Evolutionary conservation across 2,888 invertebrate genomes (phyloP).

Genomic region (Alloscopus bannaensis): DNA sequence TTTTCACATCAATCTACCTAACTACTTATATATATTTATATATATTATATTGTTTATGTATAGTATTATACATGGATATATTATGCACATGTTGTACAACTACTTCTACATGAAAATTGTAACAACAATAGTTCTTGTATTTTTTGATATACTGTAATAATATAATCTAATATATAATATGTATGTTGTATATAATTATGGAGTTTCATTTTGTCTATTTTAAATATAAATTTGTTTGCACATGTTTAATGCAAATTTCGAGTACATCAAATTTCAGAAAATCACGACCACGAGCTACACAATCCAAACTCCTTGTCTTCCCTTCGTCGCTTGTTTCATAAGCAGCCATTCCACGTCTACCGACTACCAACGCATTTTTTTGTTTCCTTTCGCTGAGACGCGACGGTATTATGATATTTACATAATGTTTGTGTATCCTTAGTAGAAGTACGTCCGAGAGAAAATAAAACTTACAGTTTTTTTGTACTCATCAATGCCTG

Average conservation of each 20-base stretch:
- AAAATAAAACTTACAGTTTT: constrained; percentile 58
- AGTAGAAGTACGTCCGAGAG: constrained; percentile 46
- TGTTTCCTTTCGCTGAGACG: no score
- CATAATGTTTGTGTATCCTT: constrained; percentile 35
- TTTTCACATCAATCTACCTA: constrained; percentile 22
- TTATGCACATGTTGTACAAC: constrained; percentile 23
- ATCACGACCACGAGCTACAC: constrained; percentile 65
- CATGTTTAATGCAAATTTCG: constrained; percentile 51
- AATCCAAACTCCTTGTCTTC: constrained; percentile 21
- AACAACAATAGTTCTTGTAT: constrained; percentile 50
- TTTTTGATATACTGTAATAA: constrained; percentile 38
- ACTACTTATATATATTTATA: constrained; percentile 21
- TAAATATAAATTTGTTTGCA: constrained; percentile 57
- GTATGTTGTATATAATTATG: constrained; percentile 47
- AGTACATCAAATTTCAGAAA: constrained; percentile 64
- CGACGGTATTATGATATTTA: constrained; percentile 44
- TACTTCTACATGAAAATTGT: constrained; percentile 60
- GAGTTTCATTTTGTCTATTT: constrained; percentile 43
- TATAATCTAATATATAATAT: constrained; percentile 34
- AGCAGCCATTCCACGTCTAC: constrained; percentile 55
- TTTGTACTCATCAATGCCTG: constrained; percentile 62
- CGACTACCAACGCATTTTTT: constrained; percentile 35
- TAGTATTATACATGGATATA: constrained; percentile 25
- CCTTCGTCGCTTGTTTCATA: neutral
- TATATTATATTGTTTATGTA: constrained; percentile 23